phyloP scores from a whole-genome alignment of 2,113 vertebrate genomes.

The Megalops atlanticus region DNA sequence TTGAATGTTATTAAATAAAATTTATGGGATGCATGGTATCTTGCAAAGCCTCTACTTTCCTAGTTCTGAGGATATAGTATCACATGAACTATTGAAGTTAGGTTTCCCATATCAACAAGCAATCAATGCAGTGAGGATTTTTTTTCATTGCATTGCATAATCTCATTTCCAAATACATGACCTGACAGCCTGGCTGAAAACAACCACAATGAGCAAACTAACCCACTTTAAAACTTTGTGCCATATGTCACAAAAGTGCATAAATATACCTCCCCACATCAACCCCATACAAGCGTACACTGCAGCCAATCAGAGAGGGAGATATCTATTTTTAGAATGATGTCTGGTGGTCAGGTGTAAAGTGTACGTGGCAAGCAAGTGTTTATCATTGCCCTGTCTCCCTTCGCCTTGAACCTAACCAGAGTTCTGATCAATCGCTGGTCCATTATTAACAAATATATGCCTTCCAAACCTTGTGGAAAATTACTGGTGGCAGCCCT shows the following conservation, averaged over 20 bases:
- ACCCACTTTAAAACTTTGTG: neutral
- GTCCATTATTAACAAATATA: neutral
- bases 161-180: neutral
- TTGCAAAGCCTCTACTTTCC: too few species aligned
- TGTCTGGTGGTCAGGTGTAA: neutral
- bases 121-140: too few species aligned
- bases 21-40: too few species aligned
- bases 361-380: neutral
- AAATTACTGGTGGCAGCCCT: too few species aligned
- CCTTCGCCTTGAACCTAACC: neutral
- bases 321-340: constrained; percentile 10
- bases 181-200: neutral
- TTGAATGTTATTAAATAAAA: too few species aligned
- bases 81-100: too few species aligned
- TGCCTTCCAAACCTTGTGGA: too few species aligned
- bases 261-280: neutral
- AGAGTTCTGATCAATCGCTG: neutral
- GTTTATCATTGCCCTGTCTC: neutral
- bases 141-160: neutral
- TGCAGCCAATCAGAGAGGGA: neutral
- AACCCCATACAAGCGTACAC: neutral
- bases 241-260: too few species aligned
- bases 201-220: neutral
- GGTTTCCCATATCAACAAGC: too few species aligned
- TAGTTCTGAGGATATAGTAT: too few species aligned